Evolutionary conservation across 2,797 vertebrate genomes (phyloP).

Genomic region (Pseudopleuronectes americanus): DNA sequence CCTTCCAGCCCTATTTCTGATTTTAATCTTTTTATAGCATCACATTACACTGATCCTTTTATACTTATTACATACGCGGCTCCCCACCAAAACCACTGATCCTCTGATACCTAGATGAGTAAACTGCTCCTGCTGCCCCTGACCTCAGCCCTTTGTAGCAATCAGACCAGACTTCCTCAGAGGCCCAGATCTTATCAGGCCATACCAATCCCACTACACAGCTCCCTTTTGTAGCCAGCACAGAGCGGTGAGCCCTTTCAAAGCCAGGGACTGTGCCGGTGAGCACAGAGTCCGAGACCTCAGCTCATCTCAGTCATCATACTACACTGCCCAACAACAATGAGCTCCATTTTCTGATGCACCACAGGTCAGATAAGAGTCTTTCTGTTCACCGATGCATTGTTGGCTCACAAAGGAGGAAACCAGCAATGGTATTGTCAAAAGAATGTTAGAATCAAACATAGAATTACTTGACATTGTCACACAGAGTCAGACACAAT

Average conservation of each 20-base stretch:
- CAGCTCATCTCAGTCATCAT: constrained; percentile 82
- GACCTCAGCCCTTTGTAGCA: constrained; percentile 84
- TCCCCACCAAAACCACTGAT: constrained; percentile 74
- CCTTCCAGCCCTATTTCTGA: constrained; percentile 71
- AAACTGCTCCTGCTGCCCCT: constrained; percentile 80
- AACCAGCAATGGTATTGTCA: constrained; percentile 54
- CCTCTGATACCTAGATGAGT: constrained; percentile 82
- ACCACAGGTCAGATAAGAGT: constrained; percentile 69
- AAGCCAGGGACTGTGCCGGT: constrained; percentile 66
- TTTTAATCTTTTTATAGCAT: constrained; percentile 83
- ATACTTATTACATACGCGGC: constrained; percentile 80
- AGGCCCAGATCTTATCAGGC: constrained; percentile 82
- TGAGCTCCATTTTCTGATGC: constrained; percentile 76
- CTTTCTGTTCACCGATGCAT: constrained; percentile 63
- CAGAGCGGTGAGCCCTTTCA: constrained; percentile 76
- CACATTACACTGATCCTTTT: constrained; percentile 84
- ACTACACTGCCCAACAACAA: constrained; percentile 82
- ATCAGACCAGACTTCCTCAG: constrained; percentile 83
- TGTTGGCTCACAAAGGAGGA: constrained; percentile 64
- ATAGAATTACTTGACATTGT: constrained; percentile 34
- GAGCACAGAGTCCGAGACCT: constrained; percentile 73
- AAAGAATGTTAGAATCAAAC: constrained; percentile 45
- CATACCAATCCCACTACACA: constrained; percentile 80
- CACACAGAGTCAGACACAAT: constrained; percentile 8
- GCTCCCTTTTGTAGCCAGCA: constrained; percentile 76